Evolutionary conservation across 2,797 vertebrate species (phyloP).

Genomic region (Halcyon badia): DNA sequence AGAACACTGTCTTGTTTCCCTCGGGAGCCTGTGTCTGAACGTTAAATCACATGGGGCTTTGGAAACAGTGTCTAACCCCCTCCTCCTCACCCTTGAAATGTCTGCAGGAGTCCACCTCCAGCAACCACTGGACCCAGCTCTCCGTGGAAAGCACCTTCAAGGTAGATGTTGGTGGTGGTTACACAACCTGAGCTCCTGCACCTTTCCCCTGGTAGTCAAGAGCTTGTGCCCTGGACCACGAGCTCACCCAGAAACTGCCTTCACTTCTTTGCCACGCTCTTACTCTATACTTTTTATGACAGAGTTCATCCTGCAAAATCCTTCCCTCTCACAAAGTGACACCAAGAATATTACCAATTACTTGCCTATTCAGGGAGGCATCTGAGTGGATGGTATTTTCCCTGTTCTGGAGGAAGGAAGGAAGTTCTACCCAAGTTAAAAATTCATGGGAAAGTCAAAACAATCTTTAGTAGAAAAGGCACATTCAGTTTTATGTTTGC

Average conservation of each 20-base stretch:
- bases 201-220: not conserved
- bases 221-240: too few relatives aligned
- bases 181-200: not conserved
- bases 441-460: slow-evolving; percentile 47
- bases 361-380: not conserved
- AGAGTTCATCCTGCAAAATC: not conserved
- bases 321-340: not conserved
- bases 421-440: not conserved
- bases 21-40: not conserved
- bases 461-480: not conserved
- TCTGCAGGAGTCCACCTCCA: not conserved
- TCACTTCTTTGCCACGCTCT: rapidly evolving
- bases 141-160: rapidly evolving
- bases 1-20: not conserved
- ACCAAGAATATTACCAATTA: not conserved
- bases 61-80: rapidly evolving
- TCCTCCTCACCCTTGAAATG: not conserved
- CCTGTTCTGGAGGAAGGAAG: not conserved
- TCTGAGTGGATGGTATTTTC: not conserved
- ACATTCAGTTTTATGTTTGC: not conserved
- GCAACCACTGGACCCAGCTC: not conserved
- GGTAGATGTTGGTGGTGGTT: rapidly evolving
- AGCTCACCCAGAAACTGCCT: not conserved
- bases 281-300: not conserved
- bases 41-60: too few relatives aligned